phyloP scores from a whole-genome alignment of 2,113 vertebrate genomes.

The Ceyx margarethae region DNA sequence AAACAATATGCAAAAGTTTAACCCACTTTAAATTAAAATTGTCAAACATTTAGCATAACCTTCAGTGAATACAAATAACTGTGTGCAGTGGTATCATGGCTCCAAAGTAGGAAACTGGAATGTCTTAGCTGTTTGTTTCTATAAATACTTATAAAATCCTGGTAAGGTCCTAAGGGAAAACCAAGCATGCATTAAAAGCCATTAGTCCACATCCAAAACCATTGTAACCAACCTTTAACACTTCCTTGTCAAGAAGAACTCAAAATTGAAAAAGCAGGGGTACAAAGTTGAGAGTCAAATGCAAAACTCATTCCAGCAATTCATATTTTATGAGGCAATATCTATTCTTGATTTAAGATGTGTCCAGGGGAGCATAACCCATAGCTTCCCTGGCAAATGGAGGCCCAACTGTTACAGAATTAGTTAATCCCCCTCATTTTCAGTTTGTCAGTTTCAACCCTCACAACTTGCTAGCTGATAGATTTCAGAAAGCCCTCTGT shows the following conservation, averaged over 20 bases:
- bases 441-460: background rate
- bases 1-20: conserved; percentile 42
- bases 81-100: background rate
- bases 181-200: background rate
- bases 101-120: background rate
- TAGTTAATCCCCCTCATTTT: background rate
- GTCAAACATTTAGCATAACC: background rate
- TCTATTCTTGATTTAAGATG: background rate
- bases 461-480: background rate
- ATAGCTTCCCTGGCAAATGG: background rate
- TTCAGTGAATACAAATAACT: background rate
- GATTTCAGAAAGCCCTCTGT: background rate
- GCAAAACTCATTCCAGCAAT: background rate
- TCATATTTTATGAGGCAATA: background rate
- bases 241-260: background rate
- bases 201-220: background rate
- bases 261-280: background rate
- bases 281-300: background rate
- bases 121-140: background rate
- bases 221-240: background rate
- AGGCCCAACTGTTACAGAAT: background rate
- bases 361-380: background rate
- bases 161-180: background rate
- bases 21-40: background rate
- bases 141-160: background rate